Conservation (phyloP, 2,888 invertebrate genomes). For the Hemaris fuciformis region DNA sequence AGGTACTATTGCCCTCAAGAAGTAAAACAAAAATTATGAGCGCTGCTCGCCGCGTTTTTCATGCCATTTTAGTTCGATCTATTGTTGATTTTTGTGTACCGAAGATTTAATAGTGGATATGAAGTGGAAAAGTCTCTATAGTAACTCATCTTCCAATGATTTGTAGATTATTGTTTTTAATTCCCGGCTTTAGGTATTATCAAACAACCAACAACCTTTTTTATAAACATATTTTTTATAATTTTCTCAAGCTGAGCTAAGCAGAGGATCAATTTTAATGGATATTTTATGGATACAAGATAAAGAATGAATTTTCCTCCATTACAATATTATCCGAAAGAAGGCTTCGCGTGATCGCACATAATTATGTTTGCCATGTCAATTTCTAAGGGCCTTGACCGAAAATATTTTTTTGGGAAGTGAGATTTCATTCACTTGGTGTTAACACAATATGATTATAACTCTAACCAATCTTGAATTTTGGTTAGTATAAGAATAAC, state of each 20-base stretch:
- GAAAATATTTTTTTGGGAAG: not conserved
- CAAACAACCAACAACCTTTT: not conserved
- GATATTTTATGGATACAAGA: not conserved
- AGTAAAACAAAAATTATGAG: no score
- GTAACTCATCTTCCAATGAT: no score
- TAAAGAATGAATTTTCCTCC: not conserved
- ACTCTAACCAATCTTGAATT: not conserved
- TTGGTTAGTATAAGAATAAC: not conserved
- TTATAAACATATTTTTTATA: no score
- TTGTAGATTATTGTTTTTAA: no score
- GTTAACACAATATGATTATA: no score
- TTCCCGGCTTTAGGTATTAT: no score
- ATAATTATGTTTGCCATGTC: slow-evolving; percentile 1
- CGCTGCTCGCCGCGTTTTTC: no score
- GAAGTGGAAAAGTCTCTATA: no score
- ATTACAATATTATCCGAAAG: not conserved
- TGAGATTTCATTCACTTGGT: not conserved
- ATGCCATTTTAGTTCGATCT: no score
- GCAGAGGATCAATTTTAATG: slow-evolving; percentile 6
- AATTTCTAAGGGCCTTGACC: not conserved
- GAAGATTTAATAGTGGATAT: no score
- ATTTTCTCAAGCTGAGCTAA: not conserved
- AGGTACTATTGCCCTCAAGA: no score
- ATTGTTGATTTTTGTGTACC: no score
- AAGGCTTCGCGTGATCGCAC: slow-evolving; percentile 6